Base-by-base conservation (phyloP, 2,113 vertebrate species). In the Lophochroa leadbeateri region DNA sequence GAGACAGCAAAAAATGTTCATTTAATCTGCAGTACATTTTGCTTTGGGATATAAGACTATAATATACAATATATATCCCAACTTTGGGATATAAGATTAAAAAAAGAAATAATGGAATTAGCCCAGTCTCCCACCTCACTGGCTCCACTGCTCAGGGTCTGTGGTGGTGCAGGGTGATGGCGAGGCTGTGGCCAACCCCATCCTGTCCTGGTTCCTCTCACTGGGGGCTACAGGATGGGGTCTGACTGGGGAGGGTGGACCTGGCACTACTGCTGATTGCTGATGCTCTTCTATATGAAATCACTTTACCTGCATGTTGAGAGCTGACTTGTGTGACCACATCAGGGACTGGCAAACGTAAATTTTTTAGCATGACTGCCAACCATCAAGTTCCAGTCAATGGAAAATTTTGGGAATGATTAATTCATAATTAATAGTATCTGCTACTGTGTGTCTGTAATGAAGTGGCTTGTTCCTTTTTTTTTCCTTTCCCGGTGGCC, bases 211-310 rank as follows among this genome's bases (percentile, higher is more conserved):
- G 6, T 12, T 67, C 18, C n/a, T 11, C 27, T 77, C 0, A 2
- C 23, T 67, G n/a, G 13, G 16, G 16, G 6, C 23, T 43, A n/a
- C 0, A 0, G 18, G 33, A 27, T 31, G 57, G 8, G 33, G 11
- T 27, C 31, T 61, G 47, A 19, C 35, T 10, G 39, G 19, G 11
- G 50, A 52, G 29, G n/a, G n/a, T n/a, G 5, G 14, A 52, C 6
- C 5, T 46, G 58, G 25, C 17, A 35, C 18, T n/a, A 10, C 24
- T 1, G 4, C 16, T n/a, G 35, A 24, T 57, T 14, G 9, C 17
- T 24, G 46, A 8, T 43, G 33, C 9, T 83, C 9, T 57, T 74
- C 52, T 67, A 3, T n/a, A 39, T 17, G 37, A 76, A 64, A 17
- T 29, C 23, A 27, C 16, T 77, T 43, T 29, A 57, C 53, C 49